Percentiles rank a stretch among this genome's conserved stretches.
These are phyloP conservation scores for Distichodus sexfasciatus DNA, from an alignment of 2,797 vertebrate genomes.

Conservation along the genomic window DNA sequence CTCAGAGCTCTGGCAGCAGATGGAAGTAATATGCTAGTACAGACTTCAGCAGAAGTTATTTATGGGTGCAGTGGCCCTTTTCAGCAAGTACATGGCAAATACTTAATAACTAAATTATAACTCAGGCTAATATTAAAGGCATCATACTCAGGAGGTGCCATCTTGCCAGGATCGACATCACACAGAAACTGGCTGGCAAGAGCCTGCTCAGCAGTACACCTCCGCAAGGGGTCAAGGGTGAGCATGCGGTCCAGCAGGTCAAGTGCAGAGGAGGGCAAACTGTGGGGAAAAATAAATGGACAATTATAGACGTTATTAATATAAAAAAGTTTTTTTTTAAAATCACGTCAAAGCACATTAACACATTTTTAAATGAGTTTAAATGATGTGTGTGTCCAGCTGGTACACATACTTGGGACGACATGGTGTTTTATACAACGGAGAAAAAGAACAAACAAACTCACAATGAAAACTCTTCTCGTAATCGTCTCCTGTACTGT, in stretches of 20 bases:
- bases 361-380: too few relatives aligned
- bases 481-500: constrained; percentile 90
- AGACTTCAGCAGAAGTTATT: too few relatives aligned
- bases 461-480: constrained; percentile 96
- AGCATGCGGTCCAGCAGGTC: constrained; percentile 97
- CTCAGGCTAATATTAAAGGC: neutral
- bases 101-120: too few relatives aligned
- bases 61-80: too few relatives aligned
- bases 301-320: too few relatives aligned
- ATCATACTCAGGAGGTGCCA: constrained; percentile 98
- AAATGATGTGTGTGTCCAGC: too few relatives aligned
- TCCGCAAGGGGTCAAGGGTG: constrained; percentile 91
- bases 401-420: too few relatives aligned
- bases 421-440: neutral
- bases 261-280: constrained; percentile 70
- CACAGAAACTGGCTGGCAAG: constrained; percentile 90
- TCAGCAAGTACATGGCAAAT: too few relatives aligned
- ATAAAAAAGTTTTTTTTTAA: too few relatives aligned
- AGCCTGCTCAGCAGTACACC: constrained; percentile 93
- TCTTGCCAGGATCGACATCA: constrained; percentile 92
- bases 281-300: constrained; percentile 66
- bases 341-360: too few relatives aligned
- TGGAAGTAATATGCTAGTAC: too few relatives aligned
- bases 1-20: too few relatives aligned
- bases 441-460: constrained; percentile 54